These are phyloP conservation scores for Sesia bembeciformis DNA, from an alignment of 2,888 invertebrate species.

Conservation along the genomic window DNA sequence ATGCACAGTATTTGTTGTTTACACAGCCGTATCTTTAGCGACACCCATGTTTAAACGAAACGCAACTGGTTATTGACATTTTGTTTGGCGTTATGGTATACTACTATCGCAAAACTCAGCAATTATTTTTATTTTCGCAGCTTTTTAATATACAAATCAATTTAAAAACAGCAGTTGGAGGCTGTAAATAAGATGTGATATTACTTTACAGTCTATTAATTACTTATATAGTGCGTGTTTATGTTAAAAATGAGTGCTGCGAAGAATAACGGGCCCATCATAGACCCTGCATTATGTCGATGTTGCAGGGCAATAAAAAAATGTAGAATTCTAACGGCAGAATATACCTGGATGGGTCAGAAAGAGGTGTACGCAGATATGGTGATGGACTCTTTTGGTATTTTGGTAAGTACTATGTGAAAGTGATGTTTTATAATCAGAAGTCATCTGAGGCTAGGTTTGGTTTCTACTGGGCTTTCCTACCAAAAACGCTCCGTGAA, in stretches of 20 bases:
- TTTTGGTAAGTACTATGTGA: conserved; percentile 36
- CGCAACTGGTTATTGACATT: conserved; percentile 12
- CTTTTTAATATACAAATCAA: background rate
- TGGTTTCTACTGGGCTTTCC: no score
- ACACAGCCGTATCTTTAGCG: no score
- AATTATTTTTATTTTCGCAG: background rate
- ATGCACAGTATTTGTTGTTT: no score
- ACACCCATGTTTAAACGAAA: no score
- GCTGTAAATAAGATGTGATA: background rate
- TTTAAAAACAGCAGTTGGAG: background rate
- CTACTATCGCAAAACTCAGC: background rate
- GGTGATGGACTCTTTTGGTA: conserved; percentile 66
- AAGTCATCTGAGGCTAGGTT: no score
- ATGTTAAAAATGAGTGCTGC: conserved; percentile 34
- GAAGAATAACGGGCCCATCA: conserved; percentile 52
- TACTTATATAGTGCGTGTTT: background rate
- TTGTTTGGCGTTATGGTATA: conserved; percentile 4
- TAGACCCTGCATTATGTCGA: conserved; percentile 62
- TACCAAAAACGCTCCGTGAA: no score
- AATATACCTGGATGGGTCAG: conserved; percentile 61
- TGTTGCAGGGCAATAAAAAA: conserved; percentile 63
- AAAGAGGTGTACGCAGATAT: conserved; percentile 62
- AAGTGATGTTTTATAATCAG: no score
- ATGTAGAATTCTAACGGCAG: conserved; percentile 56
- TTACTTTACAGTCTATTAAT: conserved; percentile 9